Evolutionary conservation across 2,888 invertebrate genomes (phyloP).

Genomic region (Brachyptera risi): DNA sequence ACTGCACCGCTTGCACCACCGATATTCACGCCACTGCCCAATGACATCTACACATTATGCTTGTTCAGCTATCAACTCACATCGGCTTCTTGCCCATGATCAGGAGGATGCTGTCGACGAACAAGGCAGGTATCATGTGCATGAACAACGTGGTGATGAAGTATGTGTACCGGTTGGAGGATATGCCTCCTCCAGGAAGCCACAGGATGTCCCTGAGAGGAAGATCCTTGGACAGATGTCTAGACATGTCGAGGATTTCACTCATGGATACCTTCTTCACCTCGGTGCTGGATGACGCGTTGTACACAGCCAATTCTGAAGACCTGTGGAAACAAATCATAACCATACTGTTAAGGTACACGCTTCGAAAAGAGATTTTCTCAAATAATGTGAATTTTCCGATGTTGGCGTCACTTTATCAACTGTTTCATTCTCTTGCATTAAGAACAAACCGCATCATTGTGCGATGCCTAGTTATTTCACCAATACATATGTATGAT

Average conservation of each 20-base stretch:
- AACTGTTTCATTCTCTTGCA: no score
- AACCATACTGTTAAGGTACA: no score
- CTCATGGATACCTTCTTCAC: slow-evolving; percentile 62
- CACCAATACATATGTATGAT: no score
- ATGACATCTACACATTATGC: background rate
- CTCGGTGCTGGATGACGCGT: slow-evolving; percentile 71
- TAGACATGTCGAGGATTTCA: slow-evolving; percentile 48
- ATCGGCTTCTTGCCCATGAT: slow-evolving; percentile 65
- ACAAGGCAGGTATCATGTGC: slow-evolving; percentile 74
- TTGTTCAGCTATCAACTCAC: slow-evolving; percentile 47
- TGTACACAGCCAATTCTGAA: slow-evolving; percentile 61
- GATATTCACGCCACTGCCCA: no score
- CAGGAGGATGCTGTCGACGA: slow-evolving; percentile 64
- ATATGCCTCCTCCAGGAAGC: slow-evolving; percentile 59
- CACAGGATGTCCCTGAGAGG: slow-evolving; percentile 70
- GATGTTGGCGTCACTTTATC: no score
- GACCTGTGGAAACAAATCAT: slow-evolving; percentile 3
- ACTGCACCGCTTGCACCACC: no score
- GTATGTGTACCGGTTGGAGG: slow-evolving; percentile 56
- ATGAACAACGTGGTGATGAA: slow-evolving; percentile 64
- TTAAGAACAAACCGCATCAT: no score
- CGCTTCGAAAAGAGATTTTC: no score
- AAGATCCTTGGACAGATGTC: slow-evolving; percentile 40
- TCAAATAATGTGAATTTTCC: no score
- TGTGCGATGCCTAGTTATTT: no score